phyloP scores from a whole-genome alignment of 2,113 vertebrate genomes.

The Aptenodytes patagonicus region DNA sequence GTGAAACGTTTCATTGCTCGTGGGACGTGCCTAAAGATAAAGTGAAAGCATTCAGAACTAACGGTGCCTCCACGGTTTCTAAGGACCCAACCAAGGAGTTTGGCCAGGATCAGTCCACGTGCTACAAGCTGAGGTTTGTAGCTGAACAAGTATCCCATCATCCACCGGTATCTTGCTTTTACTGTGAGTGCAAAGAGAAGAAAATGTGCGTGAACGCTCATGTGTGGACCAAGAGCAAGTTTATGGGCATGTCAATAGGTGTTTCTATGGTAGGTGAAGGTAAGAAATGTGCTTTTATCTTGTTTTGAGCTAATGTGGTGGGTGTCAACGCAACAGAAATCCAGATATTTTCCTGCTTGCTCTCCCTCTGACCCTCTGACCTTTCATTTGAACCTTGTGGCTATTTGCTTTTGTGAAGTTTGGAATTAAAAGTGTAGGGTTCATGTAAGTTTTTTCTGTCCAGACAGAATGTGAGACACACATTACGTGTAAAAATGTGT shows the following conservation, averaged over 20 bases:
- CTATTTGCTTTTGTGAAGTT: background rate
- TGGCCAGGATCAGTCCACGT: slow-evolving; percentile 55
- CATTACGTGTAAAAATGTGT: accelerated
- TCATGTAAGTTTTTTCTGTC: background rate
- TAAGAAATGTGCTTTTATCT: slow-evolving; percentile 64
- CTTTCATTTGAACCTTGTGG: background rate
- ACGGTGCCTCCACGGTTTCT: slow-evolving; percentile 43
- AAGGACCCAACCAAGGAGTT: slow-evolving; percentile 56
- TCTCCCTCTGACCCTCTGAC: background rate
- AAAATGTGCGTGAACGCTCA: slow-evolving; percentile 89
- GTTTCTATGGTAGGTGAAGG: slow-evolving; percentile 98
- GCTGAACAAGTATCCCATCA: slow-evolving; percentile 97
- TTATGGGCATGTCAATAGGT: slow-evolving; percentile 97
- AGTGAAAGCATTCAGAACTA: slow-evolving; percentile 77
- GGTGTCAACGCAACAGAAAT: background rate
- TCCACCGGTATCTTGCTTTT: slow-evolving; percentile 92
- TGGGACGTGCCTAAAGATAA: slow-evolving; percentile 90
- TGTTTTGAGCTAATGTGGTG: background rate
- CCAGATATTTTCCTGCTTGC: background rate
- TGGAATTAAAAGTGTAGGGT: background rate
- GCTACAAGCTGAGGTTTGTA: slow-evolving; percentile 88
- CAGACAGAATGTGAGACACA: background rate
- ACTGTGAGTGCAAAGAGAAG: slow-evolving; percentile 93
- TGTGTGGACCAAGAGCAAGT: slow-evolving; percentile 98
- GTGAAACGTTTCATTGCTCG: slow-evolving; percentile 94